A percentile compares a stretch with the other conserved stretches of the same genome.
Evolutionary conservation across 2,797 vertebrate genomes (phyloP).

Genomic region (Sebastes miniatus): DNA sequence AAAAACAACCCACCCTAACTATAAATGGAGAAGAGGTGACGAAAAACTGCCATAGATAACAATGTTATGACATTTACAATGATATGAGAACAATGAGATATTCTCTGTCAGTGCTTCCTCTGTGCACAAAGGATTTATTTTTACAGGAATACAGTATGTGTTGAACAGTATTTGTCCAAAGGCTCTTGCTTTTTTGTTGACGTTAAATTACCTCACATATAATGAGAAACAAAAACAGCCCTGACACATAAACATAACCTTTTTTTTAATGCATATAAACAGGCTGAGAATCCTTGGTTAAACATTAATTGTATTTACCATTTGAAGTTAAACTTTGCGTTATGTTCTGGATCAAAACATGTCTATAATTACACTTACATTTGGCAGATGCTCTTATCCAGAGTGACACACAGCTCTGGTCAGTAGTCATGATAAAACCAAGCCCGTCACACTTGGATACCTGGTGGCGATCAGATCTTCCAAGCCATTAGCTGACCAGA

Average conservation of each 20-base stretch:
- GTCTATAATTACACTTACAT: not conserved
- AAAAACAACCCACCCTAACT: not conserved
- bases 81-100: not conserved
- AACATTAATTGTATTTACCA: not conserved
- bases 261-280: not conserved
- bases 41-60: not conserved
- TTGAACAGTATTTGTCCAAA: not conserved
- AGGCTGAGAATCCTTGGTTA: not conserved
- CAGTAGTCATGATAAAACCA: not conserved
- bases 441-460: not conserved
- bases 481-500: slow-evolving; percentile 4
- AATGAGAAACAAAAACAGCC: not conserved
- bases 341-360: not conserved
- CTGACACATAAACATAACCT: not conserved
- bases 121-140: not conserved
- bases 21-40: not conserved
- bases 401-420: not conserved
- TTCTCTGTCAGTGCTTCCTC: not conserved
- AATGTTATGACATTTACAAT: not conserved
- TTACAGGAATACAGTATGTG: not conserved
- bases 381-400: not conserved
- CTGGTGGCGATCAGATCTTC: not conserved
- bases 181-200: not conserved
- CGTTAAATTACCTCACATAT: not conserved
- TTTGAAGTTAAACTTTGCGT: not conserved